Conservation (phyloP, 2,888 invertebrate genomes). For the Formica aserva region DNA sequence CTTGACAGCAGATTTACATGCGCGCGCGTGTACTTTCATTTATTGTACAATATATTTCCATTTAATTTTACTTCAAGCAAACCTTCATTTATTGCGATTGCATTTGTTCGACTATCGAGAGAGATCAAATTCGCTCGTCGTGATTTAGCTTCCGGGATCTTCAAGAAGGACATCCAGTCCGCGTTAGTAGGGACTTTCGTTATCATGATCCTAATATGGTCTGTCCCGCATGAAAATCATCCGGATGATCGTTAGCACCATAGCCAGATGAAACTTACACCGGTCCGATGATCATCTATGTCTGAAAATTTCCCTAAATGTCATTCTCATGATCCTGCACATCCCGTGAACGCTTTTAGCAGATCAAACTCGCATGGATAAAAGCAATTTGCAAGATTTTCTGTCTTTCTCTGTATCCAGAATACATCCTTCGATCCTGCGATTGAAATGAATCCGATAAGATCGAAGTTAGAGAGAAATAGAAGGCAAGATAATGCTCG, state of each 20-base stretch:
- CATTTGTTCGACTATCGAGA: slow-evolving; percentile 61
- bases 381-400: slow-evolving; percentile 32
- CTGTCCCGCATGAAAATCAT: slow-evolving; percentile 63
- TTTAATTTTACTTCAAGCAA: slow-evolving; percentile 2
- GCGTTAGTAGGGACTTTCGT: slow-evolving; percentile 53
- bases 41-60: not conserved
- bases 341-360: slow-evolving; percentile 64
- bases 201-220: slow-evolving; percentile 76
- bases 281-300: slow-evolving; percentile 19
- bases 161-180: slow-evolving; percentile 24
- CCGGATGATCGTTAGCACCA: slow-evolving; percentile 74
- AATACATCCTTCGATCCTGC: slow-evolving; percentile 1
- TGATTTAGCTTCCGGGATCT: slow-evolving; percentile 42
- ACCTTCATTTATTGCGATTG: slow-evolving; percentile 59
- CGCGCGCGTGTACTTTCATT: not conserved
- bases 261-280: slow-evolving; percentile 56
- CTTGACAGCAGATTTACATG: not conserved
- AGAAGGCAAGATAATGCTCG: not conserved
- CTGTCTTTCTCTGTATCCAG: slow-evolving; percentile 9
- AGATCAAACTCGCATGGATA: slow-evolving; percentile 65
- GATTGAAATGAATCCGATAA: slow-evolving; percentile 28
- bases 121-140: not conserved
- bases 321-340: slow-evolving; percentile 60
- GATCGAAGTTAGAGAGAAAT: slow-evolving; percentile 20
- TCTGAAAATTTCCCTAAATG: slow-evolving; percentile 64